Percentiles rank a stretch among this genome's conserved stretches.
These are phyloP conservation scores for Intellagama lesueurii DNA, from an alignment of 2,797 vertebrate genomes.

Conservation along the genomic window DNA sequence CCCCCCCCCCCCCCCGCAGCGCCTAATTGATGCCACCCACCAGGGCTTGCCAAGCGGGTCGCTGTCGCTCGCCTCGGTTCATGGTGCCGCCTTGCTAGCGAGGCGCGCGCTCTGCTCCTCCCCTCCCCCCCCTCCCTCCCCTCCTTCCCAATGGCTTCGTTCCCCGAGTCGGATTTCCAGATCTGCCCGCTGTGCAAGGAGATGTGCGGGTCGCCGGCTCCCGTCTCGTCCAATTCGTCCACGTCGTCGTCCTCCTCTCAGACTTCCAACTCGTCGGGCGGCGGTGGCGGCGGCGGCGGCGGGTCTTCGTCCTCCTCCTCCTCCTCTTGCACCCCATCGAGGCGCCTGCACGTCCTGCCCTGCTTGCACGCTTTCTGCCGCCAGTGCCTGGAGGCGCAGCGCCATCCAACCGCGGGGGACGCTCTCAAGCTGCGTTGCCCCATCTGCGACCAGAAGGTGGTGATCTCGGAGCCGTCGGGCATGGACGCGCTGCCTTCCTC, in stretches of 20 bases:
- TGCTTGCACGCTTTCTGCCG: conserved; percentile 93
- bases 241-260: conserved; percentile 91
- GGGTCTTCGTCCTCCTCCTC: conserved; percentile 67
- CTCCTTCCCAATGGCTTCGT: conserved; percentile 81
- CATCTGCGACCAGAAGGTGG: conserved; percentile 91
- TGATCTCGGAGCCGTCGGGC: conserved; percentile 88
- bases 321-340: conserved; percentile 77
- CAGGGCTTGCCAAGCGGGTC: not conserved
- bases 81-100: conserved; percentile 71
- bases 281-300: conserved; percentile 71
- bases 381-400: conserved; percentile 90
- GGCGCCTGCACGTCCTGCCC: conserved; percentile 90
- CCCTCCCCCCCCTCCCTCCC: conserved; percentile 15
- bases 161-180: conserved; percentile 91
- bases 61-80: conserved; percentile 7
- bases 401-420: conserved; percentile 79
- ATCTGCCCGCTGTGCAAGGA: conserved; percentile 92
- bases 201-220: conserved; percentile 90
- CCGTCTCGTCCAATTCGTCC: conserved; percentile 89
- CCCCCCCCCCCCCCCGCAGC: conserved; percentile 63
- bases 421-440: conserved; percentile 90
- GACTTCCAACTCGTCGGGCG: conserved; percentile 85
- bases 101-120: conserved; percentile 49
- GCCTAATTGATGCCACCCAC: conserved; percentile 66
- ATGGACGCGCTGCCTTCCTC: conserved; percentile 92